Evolutionary conservation across 2,888 invertebrate species (phyloP).

Genomic region (Eupithecia pulchellata): DNA sequence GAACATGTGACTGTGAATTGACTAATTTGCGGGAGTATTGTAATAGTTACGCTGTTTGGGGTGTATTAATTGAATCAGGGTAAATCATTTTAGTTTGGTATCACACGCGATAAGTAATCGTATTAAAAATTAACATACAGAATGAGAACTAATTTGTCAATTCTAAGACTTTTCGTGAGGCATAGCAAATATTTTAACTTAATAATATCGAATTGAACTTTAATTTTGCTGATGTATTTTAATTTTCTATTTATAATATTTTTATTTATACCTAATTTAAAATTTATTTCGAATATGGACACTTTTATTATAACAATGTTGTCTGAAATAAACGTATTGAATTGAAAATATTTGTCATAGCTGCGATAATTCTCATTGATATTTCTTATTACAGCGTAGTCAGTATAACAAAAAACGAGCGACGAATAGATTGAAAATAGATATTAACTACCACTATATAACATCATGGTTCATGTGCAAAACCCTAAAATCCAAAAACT

Average conservation of each 20-base stretch:
- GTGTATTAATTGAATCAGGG: constrained; percentile 12
- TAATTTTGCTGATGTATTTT: too few species aligned
- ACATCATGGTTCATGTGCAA: not conserved
- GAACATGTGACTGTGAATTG: constrained; percentile 52
- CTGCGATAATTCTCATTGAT: not conserved
- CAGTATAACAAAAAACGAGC: not conserved
- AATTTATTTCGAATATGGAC: too few species aligned
- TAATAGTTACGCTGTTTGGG: constrained; percentile 24
- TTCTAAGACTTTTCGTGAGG: not conserved
- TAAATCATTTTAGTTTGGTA: not conserved
- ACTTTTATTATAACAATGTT: too few species aligned
- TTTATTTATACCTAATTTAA: too few species aligned
- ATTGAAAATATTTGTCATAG: too few species aligned
- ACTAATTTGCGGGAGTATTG: constrained; percentile 37
- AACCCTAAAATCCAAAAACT: not conserved
- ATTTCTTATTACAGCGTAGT: not conserved
- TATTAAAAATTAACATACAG: not conserved
- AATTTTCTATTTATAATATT: too few species aligned
- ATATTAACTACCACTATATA: not conserved
- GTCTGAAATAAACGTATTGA: too few species aligned
- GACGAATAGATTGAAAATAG: not conserved
- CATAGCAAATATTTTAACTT: not conserved
- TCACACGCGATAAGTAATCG: not conserved
- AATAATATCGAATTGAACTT: too few species aligned
- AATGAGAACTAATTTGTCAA: not conserved